Conservation (phyloP, 2,888 invertebrate species). For the Caenorhabditis sinica region DNA sequence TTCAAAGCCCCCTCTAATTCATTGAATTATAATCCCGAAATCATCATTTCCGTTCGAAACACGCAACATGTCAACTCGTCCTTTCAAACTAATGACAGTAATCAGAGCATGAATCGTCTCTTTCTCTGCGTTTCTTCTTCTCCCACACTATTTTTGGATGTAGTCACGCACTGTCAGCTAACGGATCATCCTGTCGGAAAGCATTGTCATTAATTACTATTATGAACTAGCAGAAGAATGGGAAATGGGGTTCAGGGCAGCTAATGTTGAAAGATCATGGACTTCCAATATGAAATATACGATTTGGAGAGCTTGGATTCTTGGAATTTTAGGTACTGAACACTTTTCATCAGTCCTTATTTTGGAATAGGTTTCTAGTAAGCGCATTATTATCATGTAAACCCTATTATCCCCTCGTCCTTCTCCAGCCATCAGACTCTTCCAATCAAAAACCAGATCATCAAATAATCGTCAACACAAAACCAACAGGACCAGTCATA, state of each 20-base stretch:
- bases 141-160: background rate
- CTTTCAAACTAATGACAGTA: slow-evolving; percentile 50
- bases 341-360: too few relatives aligned
- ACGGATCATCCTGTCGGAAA: slow-evolving; percentile 45
- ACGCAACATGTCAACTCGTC: slow-evolving; percentile 50
- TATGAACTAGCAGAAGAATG: slow-evolving; percentile 5
- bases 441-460: slow-evolving; percentile 38
- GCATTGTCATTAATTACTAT: slow-evolving; percentile 23
- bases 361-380: background rate
- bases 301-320: too few relatives aligned
- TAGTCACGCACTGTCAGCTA: slow-evolving; percentile 60
- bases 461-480: slow-evolving; percentile 35
- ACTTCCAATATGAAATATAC: background rate
- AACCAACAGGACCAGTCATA: slow-evolving; percentile 21
- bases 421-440: background rate
- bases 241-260: background rate
- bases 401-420: background rate
- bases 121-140: slow-evolving; percentile 6
- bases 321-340: too few relatives aligned
- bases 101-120: slow-evolving; percentile 50
- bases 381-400: background rate
- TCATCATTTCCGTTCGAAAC: slow-evolving; percentile 54
- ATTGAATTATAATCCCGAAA: slow-evolving; percentile 60
- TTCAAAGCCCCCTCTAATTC: slow-evolving; percentile 14
- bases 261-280: background rate